phyloP scores from a whole-genome alignment of 2,113 vertebrate species.

The Malurus melanocephalus region DNA sequence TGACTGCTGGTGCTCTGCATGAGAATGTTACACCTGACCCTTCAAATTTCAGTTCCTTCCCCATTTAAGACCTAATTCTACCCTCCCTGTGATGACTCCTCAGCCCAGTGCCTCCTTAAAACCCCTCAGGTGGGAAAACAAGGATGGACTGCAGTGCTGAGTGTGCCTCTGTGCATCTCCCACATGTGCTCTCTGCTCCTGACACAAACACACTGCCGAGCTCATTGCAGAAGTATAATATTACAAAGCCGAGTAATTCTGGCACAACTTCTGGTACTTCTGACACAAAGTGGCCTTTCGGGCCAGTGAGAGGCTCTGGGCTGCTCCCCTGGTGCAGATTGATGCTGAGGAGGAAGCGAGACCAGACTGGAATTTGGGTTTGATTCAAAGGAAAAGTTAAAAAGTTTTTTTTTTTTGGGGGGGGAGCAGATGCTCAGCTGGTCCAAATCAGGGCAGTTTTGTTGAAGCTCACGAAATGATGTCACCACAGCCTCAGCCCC shows the following conservation, averaged over 20 bases:
- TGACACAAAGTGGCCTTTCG: constrained; percentile 7
- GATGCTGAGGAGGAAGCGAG: constrained; percentile 42
- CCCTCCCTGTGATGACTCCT: background rate
- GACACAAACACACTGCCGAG: background rate
- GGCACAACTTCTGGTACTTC: constrained; percentile 18
- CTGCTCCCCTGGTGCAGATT: background rate
- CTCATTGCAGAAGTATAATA: background rate
- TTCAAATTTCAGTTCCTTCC: background rate
- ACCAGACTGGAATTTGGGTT: constrained; percentile 25
- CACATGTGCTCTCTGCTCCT: background rate
- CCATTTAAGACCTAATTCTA: background rate
- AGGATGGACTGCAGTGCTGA: background rate
- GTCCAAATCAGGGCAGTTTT: constrained; percentile 21
- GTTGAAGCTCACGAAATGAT: constrained; percentile 15
- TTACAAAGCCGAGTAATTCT: constrained; percentile 27
- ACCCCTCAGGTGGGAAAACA: background rate
- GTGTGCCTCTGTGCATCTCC: background rate
- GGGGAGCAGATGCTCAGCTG: constrained; percentile 52
- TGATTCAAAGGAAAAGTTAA: constrained; percentile 47
- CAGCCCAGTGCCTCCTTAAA: background rate
- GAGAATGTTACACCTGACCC: background rate
- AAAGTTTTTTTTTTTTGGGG: background rate
- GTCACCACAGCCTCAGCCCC: background rate
- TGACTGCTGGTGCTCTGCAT: rapidly evolving
- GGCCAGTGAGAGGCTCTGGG: constrained; percentile 12